These are phyloP conservation scores for Cliona cf. orientalis DNA, from an alignment of 37 sponge, comb jelly and placozoan species.

Conservation along the genomic window DNA sequence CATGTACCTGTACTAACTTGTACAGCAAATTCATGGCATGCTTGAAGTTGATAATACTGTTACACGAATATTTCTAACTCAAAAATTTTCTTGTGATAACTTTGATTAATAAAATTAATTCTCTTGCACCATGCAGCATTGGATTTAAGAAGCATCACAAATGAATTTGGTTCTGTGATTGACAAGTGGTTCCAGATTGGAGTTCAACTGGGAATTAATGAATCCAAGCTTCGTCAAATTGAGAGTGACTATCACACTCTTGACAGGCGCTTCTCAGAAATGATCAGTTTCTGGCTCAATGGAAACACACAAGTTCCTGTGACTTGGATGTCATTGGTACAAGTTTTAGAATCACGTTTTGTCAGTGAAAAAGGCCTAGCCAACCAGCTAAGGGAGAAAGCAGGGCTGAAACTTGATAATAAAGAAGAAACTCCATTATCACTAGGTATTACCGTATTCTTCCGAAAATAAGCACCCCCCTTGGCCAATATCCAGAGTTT, in stretches of 20 bases:
- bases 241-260: background rate
- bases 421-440: no score
- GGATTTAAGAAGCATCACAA: background rate
- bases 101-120: no score
- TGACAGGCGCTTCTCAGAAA: background rate
- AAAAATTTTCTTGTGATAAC: no score
- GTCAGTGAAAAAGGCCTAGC: background rate
- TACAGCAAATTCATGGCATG: no score
- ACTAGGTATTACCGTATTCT: no score
- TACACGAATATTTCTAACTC: no score
- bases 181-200: background rate
- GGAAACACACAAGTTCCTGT: constrained; percentile 1
- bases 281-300: background rate
- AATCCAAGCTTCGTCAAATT: background rate
- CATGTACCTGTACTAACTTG: no score
- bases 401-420: no score
- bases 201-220: background rate
- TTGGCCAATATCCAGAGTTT: no score
- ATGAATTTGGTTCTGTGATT: background rate
- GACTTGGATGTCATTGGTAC: background rate
- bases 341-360: background rate
- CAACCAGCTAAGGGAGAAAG: background rate
- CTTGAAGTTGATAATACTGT: no score
- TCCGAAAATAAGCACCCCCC: no score
- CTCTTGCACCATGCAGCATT: background rate